A percentile compares a stretch with the other conserved stretches of the same genome.
Conservation (phyloP, 2,888 invertebrate genomes). For the Pheosia gnoma region DNA sequence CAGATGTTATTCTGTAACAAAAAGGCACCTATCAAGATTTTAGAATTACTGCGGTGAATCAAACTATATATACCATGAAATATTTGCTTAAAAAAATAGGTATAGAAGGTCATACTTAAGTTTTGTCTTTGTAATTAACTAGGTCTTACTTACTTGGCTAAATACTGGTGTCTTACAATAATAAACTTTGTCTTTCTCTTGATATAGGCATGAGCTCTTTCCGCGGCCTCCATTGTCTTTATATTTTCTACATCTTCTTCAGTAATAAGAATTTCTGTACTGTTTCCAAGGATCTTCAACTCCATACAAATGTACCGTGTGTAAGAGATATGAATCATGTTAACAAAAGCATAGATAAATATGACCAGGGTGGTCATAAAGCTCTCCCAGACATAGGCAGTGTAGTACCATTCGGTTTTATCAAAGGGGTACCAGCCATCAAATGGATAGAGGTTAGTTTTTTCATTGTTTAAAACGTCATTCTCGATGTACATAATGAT, state of each 20-base stretch:
- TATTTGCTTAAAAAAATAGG: too few relatives aligned
- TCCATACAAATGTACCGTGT: constrained; percentile 69
- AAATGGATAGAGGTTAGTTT: constrained; percentile 60
- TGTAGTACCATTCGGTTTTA: constrained; percentile 64
- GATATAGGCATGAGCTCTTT: constrained; percentile 43
- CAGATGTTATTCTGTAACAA: constrained; percentile 59
- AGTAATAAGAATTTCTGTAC: constrained; percentile 52
- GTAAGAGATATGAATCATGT: constrained; percentile 59
- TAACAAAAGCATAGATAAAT: constrained; percentile 53
- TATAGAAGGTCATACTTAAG: constrained; percentile 35
- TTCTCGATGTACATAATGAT: constrained; percentile 63
- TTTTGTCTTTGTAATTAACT: too few relatives aligned
- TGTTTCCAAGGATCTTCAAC: constrained; percentile 58
- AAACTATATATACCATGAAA: too few relatives aligned
- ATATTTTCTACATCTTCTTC: constrained; percentile 49
- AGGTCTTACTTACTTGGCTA: constrained; percentile 54
- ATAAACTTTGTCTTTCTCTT: constrained; percentile 55
- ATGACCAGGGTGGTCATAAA: constrained; percentile 65
- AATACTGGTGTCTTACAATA: constrained; percentile 55
- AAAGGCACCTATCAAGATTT: constrained; percentile 2
- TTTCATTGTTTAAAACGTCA: constrained; percentile 46
- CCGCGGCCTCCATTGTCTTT: constrained; percentile 21
- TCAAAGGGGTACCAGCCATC: constrained; percentile 77
- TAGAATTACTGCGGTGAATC: background rate
- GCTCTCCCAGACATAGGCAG: constrained; percentile 68